These are phyloP conservation scores for Pogoniulus pusillus DNA, from an alignment of 2,797 vertebrate genomes.

Conservation along the genomic window DNA sequence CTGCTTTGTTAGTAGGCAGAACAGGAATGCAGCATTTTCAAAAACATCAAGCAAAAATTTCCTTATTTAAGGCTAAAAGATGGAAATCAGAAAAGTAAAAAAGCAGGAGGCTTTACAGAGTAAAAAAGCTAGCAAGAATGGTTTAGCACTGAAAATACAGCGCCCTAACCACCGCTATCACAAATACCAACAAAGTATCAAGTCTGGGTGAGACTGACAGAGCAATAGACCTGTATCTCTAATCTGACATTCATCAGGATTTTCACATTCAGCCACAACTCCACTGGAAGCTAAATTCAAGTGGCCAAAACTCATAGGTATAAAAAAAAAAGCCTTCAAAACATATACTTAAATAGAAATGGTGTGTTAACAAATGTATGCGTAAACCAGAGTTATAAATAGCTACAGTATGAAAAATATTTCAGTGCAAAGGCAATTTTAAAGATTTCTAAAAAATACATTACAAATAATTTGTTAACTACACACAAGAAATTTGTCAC, in stretches of 20 bases:
- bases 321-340: conserved; percentile 76
- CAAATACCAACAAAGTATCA: conserved; percentile 7
- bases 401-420: conserved; percentile 83
- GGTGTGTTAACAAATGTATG: conserved; percentile 74
- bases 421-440: conserved; percentile 82
- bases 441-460: conserved; percentile 82
- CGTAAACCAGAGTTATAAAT: conserved; percentile 78
- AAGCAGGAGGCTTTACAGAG: conserved; percentile 32
- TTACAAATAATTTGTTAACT: conserved; percentile 81
- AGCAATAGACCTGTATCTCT: conserved; percentile 8
- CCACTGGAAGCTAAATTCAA: conserved; percentile 62
- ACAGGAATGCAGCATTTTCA: conserved; percentile 53
- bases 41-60: conserved; percentile 54
- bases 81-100: conserved; percentile 54
- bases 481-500: conserved; percentile 72
- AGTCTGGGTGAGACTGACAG: not conserved
- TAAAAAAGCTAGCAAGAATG: conserved; percentile 20
- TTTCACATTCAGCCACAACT: conserved; percentile 67
- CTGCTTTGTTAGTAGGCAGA: conserved; percentile 30
- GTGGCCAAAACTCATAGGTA: conserved; percentile 70
- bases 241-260: conserved; percentile 63
- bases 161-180: not conserved
- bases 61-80: conserved; percentile 74
- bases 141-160: not conserved
- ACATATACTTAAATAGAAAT: conserved; percentile 75